Base-by-base conservation (phyloP, 2,113 vertebrate genomes). In the Merops nubicus region DNA sequence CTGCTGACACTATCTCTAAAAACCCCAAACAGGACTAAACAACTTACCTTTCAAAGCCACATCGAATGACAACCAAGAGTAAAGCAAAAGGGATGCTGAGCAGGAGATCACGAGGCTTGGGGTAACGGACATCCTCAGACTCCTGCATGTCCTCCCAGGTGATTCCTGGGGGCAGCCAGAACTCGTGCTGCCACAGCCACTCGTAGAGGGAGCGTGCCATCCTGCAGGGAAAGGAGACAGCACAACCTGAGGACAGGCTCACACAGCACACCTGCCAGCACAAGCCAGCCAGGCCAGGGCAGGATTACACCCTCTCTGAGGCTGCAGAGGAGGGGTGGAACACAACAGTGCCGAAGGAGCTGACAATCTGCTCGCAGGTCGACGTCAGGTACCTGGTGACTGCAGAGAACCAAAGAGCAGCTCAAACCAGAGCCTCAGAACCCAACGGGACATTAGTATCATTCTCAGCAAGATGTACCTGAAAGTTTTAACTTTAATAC, bases 111-210 rank as follows among this genome's bases (percentile, higher is more conserved):
- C 97, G 97, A 86, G 99, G 99, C 22, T 94, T 85, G 47, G 99
- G 99, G 53, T 98, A 98, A 25, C 8, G 96, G 23, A 92, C 28
- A 7, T 97, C 97, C 23, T 98, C 98, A 2, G 93, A 91, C 56
- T 98, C 97, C 47, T 98, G 92, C 76, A 99, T 98, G 89, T 99
- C 98, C 56, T 97, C 91, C 99, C 99, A 99, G 4, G 97, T 95
- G 86, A 91, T 42, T 22, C 98, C 98, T 5, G 99, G 98, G 3
- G 99, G 99, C 5, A 99, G 96, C 99, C 99, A 99, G 91, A 97
- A 98, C 77, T 98, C 92, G 1, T 99, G 97, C 67, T 96, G 94
- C 99, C 99, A 99, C 10, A 99, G 85, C 99, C 98, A 99, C 33
- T 98, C 89, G 7, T 97, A 98, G 48, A 99, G 47, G 54, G 98